phyloP scores from a whole-genome alignment of 2,888 invertebrate species.

The Acanthosepion esculentum region DNA sequence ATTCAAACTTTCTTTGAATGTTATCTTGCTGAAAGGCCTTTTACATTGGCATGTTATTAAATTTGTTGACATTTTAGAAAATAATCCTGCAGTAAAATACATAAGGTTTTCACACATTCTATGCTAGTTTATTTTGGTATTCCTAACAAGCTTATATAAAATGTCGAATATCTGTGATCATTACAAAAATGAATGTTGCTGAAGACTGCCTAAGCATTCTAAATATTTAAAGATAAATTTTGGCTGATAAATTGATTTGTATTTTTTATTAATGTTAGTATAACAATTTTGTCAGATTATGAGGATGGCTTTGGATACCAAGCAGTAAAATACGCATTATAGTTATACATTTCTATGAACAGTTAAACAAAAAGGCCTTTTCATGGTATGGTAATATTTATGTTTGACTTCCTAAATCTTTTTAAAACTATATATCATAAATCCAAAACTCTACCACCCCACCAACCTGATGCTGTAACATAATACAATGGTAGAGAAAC shows the following conservation, averaged over 20 bases:
- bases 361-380: background rate
- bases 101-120: too few relatives aligned
- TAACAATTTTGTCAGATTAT: background rate
- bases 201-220: background rate
- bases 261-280: background rate
- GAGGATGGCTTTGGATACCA: background rate
- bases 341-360: background rate
- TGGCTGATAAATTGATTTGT: background rate
- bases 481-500: too few relatives aligned
- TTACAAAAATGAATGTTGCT: background rate
- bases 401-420: background rate
- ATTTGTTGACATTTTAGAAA: too few relatives aligned
- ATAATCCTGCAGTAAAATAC: too few relatives aligned
- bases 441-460: background rate
- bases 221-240: background rate
- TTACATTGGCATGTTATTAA: background rate
- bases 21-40: slow-evolving; percentile 15
- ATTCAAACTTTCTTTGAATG: background rate
- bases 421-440: background rate
- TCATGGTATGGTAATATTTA: background rate
- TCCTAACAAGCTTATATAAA: background rate
- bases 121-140: too few relatives aligned
- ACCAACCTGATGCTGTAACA: too few relatives aligned
- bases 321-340: background rate
- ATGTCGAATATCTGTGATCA: background rate